These are phyloP conservation scores for Hippotragus niger DNA, from an alignment of 2,113 vertebrate genomes.

Conservation along the genomic window DNA sequence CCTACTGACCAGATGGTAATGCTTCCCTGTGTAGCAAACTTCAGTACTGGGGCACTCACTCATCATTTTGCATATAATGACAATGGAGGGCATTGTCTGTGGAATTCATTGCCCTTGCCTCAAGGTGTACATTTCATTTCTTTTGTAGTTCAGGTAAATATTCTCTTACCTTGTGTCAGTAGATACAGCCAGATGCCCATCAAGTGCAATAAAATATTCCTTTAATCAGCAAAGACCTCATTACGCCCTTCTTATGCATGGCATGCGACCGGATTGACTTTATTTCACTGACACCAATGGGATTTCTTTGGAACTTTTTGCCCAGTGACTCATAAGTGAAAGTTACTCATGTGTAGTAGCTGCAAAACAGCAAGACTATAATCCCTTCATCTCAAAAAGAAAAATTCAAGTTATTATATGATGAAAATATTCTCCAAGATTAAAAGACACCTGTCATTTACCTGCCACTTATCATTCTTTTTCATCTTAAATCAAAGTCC, in stretches of 20 bases:
- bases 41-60: background rate
- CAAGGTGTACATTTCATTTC: background rate
- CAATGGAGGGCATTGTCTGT: background rate
- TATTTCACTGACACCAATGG: background rate
- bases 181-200: background rate
- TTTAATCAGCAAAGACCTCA: constrained; percentile 14
- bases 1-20: constrained; percentile 64
- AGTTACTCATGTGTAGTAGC: background rate
- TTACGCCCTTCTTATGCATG: background rate
- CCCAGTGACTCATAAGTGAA: background rate
- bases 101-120: background rate
- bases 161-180: background rate
- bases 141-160: background rate
- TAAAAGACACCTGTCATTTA: background rate
- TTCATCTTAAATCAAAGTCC: background rate
- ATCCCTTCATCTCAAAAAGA: background rate
- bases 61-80: background rate
- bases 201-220: background rate
- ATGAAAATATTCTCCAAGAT: background rate
- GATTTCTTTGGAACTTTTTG: background rate
- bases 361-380: background rate
- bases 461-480: background rate
- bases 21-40: background rate
- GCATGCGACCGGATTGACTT: background rate
- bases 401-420: background rate